phyloP scores from a whole-genome alignment of 2,113 vertebrate species.

The Acinonyx jubatus region DNA sequence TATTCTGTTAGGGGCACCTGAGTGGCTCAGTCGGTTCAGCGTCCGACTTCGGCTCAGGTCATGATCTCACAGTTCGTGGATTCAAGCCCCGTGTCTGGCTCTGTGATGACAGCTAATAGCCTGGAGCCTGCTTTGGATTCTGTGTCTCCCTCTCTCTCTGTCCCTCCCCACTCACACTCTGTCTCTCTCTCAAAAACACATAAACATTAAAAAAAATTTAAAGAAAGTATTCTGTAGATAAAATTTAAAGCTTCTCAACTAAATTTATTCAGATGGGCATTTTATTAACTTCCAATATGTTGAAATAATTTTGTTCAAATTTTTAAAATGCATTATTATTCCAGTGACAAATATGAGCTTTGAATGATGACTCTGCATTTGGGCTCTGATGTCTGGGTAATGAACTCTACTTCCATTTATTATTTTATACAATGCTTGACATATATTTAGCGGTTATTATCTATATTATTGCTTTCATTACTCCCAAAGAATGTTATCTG shows the following conservation, averaged over 20 bases:
- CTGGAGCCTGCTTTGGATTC: too few species aligned
- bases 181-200: too few species aligned
- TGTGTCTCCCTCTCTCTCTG: too few species aligned
- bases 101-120: too few species aligned
- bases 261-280: not conserved
- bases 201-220: too few species aligned
- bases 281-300: not conserved
- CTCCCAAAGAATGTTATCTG: not conserved
- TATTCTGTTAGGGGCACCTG: not conserved
- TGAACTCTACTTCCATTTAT: not conserved
- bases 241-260: not conserved
- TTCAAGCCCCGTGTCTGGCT: too few species aligned
- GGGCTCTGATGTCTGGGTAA: not conserved
- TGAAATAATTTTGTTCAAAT: not conserved
- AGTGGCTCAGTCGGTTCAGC: too few species aligned
- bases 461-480: not conserved
- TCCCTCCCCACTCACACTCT: too few species aligned
- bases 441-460: not conserved
- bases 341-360: not conserved
- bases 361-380: not conserved
- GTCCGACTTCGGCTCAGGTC: too few species aligned
- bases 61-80: too few species aligned
- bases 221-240: not conserved
- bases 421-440: not conserved
- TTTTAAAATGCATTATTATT: not conserved